Base-by-base conservation (phyloP, 2,113 vertebrate species). In the Cyanocitta stelleri region DNA sequence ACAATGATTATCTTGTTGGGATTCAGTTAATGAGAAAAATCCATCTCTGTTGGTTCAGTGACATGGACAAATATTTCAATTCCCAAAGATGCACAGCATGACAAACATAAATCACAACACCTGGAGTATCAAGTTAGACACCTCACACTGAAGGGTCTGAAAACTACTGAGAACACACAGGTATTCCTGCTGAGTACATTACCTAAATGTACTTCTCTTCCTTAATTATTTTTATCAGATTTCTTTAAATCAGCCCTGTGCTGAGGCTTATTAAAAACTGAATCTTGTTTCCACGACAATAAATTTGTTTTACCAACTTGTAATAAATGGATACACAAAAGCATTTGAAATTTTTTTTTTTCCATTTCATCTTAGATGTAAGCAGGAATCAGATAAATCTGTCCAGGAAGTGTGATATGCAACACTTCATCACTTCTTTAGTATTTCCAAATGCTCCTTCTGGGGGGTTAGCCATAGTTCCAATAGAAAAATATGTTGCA, bases 141-240 rank as follows among this genome's bases (percentile, higher is more conserved):
- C 24, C 5, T 90, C 29, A 16, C 44, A 27, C 8, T 48, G 43
- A 86, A 86, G 11, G 29, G 13, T 71, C 69, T 87, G 11, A 22
- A 71, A 69, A 41, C 35, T 69, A 55, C 23, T 80, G 58, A 86
- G 79, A 74, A 55, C 35, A 66, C 27, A 86, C 4, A 35, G 23
- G 20, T 62, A 58, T 77, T 84, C 54, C 69, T 83, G 48, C 68
- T 76, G 58, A 90, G 32, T 83, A 66, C 56, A 62, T 62, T 49
- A 81, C 35, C 41, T 66, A 8, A 74, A 87, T 37, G 9, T 29
- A 37, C 30, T 76, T 18, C 12, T 74, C 19, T 93, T 71, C 51
- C 24, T 81, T 89, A 87, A 87, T 66, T 84, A 61, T 92, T 93
- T 90, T 68, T 84, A 93, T 68, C 48, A 90, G 63, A 96, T 79